Conservation (phyloP, 2,797 vertebrate species). For the Onychomys leucogaster region DNA sequence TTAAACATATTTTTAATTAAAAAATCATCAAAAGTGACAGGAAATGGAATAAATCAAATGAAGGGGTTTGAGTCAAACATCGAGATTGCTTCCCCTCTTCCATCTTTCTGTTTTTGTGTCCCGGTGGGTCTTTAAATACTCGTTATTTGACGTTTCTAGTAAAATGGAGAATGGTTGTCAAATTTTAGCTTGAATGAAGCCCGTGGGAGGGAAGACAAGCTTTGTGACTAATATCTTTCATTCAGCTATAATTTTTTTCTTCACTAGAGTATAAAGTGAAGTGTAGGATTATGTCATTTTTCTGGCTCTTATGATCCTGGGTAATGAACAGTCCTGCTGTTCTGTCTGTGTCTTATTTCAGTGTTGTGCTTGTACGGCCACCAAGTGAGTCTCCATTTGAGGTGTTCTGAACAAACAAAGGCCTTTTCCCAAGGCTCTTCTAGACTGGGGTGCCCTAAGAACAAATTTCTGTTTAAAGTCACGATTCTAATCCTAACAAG, state of each 20-base stretch:
- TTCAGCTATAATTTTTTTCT: conserved; percentile 57
- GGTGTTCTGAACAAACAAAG: conserved; percentile 32
- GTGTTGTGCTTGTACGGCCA: not conserved
- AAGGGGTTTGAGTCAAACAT: conserved; percentile 31
- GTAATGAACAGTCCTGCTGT: not conserved
- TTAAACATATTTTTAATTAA: not conserved
- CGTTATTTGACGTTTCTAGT: conserved; percentile 27
- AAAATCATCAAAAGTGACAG: conserved; percentile 21
- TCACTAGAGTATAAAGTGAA: conserved; percentile 39
- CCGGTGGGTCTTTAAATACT: not conserved
- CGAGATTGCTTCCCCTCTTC: not conserved
- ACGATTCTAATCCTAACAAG: not conserved
- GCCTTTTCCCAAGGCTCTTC: conserved; percentile 4
- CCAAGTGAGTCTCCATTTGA: not conserved
- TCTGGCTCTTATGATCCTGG: not conserved
- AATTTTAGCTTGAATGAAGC: conserved; percentile 11
- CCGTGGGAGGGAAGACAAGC: not conserved
- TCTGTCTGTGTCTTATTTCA: conserved; percentile 26
- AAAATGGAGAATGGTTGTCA: not conserved
- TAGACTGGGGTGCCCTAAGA: conserved; percentile 7
- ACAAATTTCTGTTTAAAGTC: conserved; percentile 49
- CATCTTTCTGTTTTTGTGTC: not conserved
- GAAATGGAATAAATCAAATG: conserved; percentile 30
- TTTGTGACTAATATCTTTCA: not conserved
- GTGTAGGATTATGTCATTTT: not conserved